phyloP scores from a whole-genome alignment of 2,888 invertebrate species.

The Drosophila glabriapex region DNA sequence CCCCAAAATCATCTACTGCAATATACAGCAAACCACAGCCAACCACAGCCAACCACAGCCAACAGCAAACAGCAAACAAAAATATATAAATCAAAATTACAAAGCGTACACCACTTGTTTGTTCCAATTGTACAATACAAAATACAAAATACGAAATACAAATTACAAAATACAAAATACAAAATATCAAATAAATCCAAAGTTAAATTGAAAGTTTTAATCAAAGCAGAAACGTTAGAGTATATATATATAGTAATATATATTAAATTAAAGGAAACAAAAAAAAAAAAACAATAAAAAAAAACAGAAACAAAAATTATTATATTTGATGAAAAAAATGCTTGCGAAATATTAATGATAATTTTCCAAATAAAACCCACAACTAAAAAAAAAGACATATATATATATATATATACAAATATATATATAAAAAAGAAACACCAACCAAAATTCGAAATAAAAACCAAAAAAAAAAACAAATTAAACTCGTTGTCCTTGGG shows the following conservation, averaged over 20 bases:
- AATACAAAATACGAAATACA: background rate
- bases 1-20: conserved; percentile 12
- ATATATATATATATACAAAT: conserved; percentile 13
- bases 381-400: conserved; percentile 28
- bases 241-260: conserved; percentile 13
- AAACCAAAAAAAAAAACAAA: conserved; percentile 8
- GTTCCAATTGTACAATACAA: conserved; percentile 21
- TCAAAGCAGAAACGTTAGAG: conserved; percentile 33
- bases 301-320: conserved; percentile 22
- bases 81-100: conserved; percentile 19
- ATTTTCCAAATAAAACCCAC: conserved; percentile 40
- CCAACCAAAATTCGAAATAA: conserved; percentile 49
- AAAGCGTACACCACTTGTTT: conserved; percentile 25
- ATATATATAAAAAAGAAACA: conserved; percentile 43
- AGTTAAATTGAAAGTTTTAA: conserved; percentile 67
- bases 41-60: conserved; percentile 1
- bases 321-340: conserved; percentile 79
- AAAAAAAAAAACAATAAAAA: no score
- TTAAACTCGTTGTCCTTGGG: conserved; percentile 84
- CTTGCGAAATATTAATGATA: conserved; percentile 57
- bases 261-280: conserved; percentile 22
- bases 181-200: conserved; percentile 70
- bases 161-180: background rate
- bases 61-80: conserved; percentile 28
- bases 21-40: background rate